Base-by-base conservation (phyloP, 2,888 invertebrate genomes). In the Melolontha melolontha region DNA sequence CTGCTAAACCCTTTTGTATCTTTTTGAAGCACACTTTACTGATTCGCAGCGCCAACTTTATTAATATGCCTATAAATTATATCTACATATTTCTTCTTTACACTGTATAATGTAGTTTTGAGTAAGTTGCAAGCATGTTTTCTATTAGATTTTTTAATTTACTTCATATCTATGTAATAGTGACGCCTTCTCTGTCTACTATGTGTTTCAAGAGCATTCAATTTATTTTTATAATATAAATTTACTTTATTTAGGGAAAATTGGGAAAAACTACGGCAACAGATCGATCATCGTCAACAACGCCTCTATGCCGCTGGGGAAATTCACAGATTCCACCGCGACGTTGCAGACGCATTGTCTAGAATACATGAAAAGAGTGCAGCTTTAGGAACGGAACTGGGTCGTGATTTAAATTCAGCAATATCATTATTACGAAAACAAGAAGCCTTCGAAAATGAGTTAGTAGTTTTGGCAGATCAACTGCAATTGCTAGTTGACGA, bases 291-390 rank as follows among this genome's bases (percentile, higher is more conserved):
- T 55, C 89, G 98, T 11, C 95, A 95, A 72, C 90, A 92, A 70
- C 92, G 96, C 47, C 85, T 99, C 42, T 91, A 92, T 79, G 98
- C 96, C 0, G 98, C 98, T 0, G 97, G 95, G 8, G 97, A 98
- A 85, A 96, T 98, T 73, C 98, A 98, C 84, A 90, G 97, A 65
- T 98, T 97, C 88, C 98, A 98, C 84, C 90, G 97, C 64, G 98
- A 98, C 83, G 96, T 94, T 1, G 94, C 93, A 17, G 97, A 98
- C 79, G 93, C 96, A 1, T 83, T 96, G 7, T 92, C 94, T 44
- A 87, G 97, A 22, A 96, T 96, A 44, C 94, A 93, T 74, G 97
- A 96, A 81, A 96, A 97, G 79, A 91, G 93, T 71, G 92, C 93
- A 0, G 92, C 92, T 2, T 88, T 98, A 47, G 93, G 94, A 0